A percentile compares a stretch with the other conserved stretches of the same genome.
Conservation (phyloP, 2,888 invertebrate genomes). For the Sthenelais limicola region DNA sequence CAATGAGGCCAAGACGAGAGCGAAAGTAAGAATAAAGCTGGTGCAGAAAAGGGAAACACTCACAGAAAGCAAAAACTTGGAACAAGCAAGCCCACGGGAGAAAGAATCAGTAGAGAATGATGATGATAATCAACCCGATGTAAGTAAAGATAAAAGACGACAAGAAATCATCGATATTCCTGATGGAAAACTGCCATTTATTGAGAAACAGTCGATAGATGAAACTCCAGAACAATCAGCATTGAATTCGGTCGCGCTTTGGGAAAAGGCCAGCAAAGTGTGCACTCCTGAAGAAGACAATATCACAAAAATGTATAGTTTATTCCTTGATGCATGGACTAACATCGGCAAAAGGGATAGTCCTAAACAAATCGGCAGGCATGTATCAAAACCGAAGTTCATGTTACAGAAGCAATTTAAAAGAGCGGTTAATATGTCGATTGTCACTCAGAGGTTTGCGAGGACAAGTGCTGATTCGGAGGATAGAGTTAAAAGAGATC, state of each 20-base stretch:
- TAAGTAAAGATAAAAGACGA: neutral
- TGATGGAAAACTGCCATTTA: too few relatives aligned
- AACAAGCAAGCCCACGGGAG: too few relatives aligned
- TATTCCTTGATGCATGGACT: constrained; percentile 4
- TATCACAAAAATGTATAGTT: neutral
- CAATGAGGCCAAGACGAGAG: too few relatives aligned
- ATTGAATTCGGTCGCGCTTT: too few relatives aligned
- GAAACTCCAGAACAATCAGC: too few relatives aligned
- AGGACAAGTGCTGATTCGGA: neutral
- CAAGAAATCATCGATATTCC: too few relatives aligned
- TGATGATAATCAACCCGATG: too few relatives aligned
- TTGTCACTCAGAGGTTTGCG: neutral
- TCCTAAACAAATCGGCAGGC: neutral
- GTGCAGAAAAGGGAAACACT: too few relatives aligned
- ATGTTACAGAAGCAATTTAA: constrained; percentile 10
- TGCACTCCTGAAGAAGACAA: neutral
- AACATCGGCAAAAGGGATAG: neutral
- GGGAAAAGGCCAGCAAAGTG: neutral
- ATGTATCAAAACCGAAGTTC: neutral
- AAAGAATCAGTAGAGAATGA: too few relatives aligned
- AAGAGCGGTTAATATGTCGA: constrained; percentile 1
- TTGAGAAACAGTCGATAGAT: too few relatives aligned
- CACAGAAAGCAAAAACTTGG: too few relatives aligned
- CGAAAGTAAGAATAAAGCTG: too few relatives aligned
- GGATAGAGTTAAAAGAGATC: neutral